Percentiles rank a stretch among this genome's conserved stretches.
Evolutionary conservation across 2,888 invertebrate genomes (phyloP).

Genomic region (Temnothorax unifasciatus): DNA sequence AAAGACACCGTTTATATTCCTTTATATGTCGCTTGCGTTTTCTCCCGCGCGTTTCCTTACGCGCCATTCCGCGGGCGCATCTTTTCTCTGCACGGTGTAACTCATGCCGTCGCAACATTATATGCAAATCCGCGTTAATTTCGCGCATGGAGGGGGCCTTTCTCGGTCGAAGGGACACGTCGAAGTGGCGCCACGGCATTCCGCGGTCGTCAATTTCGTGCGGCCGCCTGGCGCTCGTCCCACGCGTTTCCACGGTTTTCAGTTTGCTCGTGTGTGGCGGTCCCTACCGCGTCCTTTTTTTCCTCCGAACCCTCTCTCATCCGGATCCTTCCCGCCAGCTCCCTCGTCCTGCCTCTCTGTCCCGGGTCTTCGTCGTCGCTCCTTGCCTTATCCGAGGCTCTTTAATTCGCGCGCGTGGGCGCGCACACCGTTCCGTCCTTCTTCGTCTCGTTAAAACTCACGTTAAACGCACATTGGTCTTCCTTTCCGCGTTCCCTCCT

Average conservation of each 20-base stretch:
- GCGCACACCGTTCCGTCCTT: slow-evolving; percentile 66
- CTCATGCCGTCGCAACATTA: slow-evolving; percentile 35
- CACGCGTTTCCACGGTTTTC: slow-evolving; percentile 75
- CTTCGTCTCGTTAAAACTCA: slow-evolving; percentile 47
- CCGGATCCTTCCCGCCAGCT: slow-evolving; percentile 20
- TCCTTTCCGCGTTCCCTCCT: slow-evolving; percentile 19
- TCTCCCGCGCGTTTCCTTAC: neutral
- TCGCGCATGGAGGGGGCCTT: slow-evolving; percentile 12
- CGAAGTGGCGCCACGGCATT: slow-evolving; percentile 74
- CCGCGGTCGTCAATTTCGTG: slow-evolving; percentile 68
- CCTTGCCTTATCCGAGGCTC: slow-evolving; percentile 78
- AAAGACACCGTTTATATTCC: slow-evolving; percentile 6
- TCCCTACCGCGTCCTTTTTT: slow-evolving; percentile 61
- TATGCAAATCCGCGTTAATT: slow-evolving; percentile 52
- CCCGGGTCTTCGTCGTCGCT: slow-evolving; percentile 51
- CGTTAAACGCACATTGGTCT: slow-evolving; percentile 44
- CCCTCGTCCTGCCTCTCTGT: slow-evolving; percentile 38
- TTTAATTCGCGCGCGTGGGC: slow-evolving; percentile 82
- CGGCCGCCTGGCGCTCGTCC: slow-evolving; percentile 68
- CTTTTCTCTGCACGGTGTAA: slow-evolving; percentile 14
- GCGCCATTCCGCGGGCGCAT: neutral
- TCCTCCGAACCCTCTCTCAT: slow-evolving; percentile 18
- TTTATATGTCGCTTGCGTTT: neutral
- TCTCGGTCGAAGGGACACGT: slow-evolving; percentile 49
- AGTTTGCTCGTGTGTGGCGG: slow-evolving; percentile 72